Conservation (phyloP, 2,888 invertebrate species). For the Griposia aprilina region DNA sequence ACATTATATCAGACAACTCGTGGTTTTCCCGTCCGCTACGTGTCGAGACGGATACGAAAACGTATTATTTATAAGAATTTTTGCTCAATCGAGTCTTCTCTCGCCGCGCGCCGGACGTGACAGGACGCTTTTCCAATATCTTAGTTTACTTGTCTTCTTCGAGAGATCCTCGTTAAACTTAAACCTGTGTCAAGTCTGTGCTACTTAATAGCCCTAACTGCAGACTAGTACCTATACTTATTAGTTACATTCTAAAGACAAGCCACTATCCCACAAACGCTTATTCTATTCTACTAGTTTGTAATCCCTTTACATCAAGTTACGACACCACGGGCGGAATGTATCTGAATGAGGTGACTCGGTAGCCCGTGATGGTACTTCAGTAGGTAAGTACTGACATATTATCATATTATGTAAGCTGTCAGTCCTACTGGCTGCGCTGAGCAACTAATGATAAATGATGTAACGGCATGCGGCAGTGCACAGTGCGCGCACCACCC, state of each 20-base stretch:
- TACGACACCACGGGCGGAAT: neutral
- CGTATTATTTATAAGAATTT: neutral
- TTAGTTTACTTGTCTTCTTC: neutral
- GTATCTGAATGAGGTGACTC: neutral
- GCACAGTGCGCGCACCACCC: constrained; percentile 4
- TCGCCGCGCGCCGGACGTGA: neutral
- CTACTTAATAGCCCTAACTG: too few species aligned
- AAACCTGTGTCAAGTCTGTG: neutral
- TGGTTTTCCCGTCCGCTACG: constrained; percentile 15
- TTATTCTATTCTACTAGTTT: neutral
- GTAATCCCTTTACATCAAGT: neutral
- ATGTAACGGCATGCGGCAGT: constrained; percentile 26
- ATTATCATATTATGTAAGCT: constrained; percentile 24
- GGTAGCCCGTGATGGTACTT: neutral
- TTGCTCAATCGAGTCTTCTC: neutral
- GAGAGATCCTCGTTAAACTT: neutral
- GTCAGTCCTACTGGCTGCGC: constrained; percentile 14
- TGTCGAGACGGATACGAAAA: neutral
- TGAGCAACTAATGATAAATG: constrained; percentile 36
- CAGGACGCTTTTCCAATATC: neutral
- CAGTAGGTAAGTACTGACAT: constrained; percentile 6
- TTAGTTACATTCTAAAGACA: neutral
- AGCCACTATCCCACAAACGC: neutral
- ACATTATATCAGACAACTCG: neutral
- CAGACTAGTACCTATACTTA: too few species aligned